phyloP scores from a whole-genome alignment of 2,113 vertebrate genomes.

The Salvelinus alpinus region DNA sequence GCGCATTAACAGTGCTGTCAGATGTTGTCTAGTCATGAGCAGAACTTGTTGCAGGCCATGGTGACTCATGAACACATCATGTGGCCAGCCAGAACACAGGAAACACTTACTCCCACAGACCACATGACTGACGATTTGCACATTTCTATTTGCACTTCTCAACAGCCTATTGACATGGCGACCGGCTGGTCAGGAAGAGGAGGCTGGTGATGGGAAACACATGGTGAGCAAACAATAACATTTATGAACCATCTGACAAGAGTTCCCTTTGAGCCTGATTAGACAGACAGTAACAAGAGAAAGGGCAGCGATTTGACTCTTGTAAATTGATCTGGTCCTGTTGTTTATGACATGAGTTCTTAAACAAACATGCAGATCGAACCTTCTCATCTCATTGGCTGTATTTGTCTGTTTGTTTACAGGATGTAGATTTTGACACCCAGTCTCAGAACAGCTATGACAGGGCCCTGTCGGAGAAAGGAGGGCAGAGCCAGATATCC shows the following conservation, averaged over 20 bases:
- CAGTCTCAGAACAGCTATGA: slow-evolving; percentile 95
- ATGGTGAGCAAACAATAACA: slow-evolving; percentile 75
- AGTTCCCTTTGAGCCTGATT: no score
- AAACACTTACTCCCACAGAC: background rate
- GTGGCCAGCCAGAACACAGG: background rate
- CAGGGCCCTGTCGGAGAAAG: slow-evolving; percentile 90
- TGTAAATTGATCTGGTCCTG: no score
- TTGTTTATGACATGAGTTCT: no score
- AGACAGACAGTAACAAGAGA: background rate
- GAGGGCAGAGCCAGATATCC: slow-evolving; percentile 93
- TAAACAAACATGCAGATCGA: no score
- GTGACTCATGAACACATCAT: background rate
- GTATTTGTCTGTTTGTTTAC: slow-evolving; percentile 17
- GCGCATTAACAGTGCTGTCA: background rate
- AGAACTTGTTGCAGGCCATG: background rate
- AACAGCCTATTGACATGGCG: slow-evolving; percentile 92
- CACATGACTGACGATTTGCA: slow-evolving; percentile 2
- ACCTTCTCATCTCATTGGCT: no score
- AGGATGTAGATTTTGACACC: slow-evolving; percentile 91
- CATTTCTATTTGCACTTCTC: slow-evolving; percentile 38
- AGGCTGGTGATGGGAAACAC: slow-evolving; percentile 82
- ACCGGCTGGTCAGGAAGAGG: slow-evolving; percentile 90
- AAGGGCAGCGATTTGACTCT: background rate
- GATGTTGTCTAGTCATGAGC: background rate
- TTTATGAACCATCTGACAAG: background rate